Base-by-base conservation (phyloP, 2,797 vertebrate species). In the Peromyscus aztecus region DNA sequence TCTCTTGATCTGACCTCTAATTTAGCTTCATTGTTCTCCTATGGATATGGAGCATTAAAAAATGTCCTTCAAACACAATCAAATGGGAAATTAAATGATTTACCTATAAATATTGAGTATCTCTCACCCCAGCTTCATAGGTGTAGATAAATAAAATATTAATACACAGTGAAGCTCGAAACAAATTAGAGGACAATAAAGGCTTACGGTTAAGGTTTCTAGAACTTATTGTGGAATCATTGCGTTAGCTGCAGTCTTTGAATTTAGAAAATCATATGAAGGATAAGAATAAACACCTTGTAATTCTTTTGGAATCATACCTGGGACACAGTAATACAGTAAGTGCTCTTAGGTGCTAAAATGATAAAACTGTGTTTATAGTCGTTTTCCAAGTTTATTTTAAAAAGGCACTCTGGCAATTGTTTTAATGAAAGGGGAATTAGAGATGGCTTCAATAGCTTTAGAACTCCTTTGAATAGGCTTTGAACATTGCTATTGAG, bases 201-300 rank as follows among this genome's bases (percentile, higher is more conserved):
- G 87, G 81, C 80, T 67, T 43, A 92, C 67, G 43, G 23, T 85
- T 89, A 83, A 73, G 96, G 46, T 82, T 91, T 95, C 43, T 92
- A 76, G 27, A 87, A n/a, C 29, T 65, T 10, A 85, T 69, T 78
- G 12, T 6, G 87, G 27, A 85, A 57, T 81, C 63, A 82, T 82
- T 63, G 65, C 6, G 40, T 37, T 96, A 88, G 85, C n/a, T 86
- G 1, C 19, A 76, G 71, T 65, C 4, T 95, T 78, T 90, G 65
- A 7, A 75, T 96, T 97, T 95, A 94, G 80, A 93, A 93, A 96
- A 94, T 55, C 88, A 97, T 65, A 23, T 67, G 75, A 49, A 92
- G 43, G 43, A 49, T 11, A 86, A 13, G 46, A 59, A 87, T n/a
- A 52, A 83, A 71, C 29, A 71, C 8, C 82, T 6, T 94, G 4